These are phyloP conservation scores for Leptodirus hochenwartii DNA, from an alignment of 2,888 invertebrate genomes.

Conservation along the genomic window DNA sequence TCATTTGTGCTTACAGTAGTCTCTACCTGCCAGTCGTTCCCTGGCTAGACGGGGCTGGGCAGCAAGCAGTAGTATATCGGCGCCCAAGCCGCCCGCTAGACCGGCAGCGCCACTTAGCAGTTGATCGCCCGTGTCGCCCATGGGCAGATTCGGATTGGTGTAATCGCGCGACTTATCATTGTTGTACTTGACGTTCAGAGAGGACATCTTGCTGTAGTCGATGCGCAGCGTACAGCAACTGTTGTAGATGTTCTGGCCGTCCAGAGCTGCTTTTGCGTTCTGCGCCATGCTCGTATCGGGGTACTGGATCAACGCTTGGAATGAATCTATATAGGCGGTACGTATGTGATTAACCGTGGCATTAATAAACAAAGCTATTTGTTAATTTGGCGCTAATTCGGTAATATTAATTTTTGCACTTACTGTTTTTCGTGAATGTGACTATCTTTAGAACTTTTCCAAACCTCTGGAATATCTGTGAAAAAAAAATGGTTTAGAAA, in stretches of 20 bases:
- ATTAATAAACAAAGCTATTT: neutral
- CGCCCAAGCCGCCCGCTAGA: constrained; percentile 38
- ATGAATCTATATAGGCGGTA: constrained; percentile 57
- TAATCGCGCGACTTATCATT: constrained; percentile 99
- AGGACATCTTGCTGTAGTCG: constrained; percentile 97
- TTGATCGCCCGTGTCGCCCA: constrained; percentile 62
- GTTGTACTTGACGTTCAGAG: constrained; percentile 97
- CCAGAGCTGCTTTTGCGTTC: constrained; percentile 90
- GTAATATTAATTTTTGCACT: no score
- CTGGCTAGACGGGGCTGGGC: constrained; percentile 31
- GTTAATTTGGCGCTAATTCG: neutral
- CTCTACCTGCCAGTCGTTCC: constrained; percentile 31
- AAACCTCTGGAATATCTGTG: constrained; percentile 92
- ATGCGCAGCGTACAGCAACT: constrained; percentile 98
- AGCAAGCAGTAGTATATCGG: constrained; percentile 41
- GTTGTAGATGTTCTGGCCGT: constrained; percentile 98
- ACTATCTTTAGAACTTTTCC: constrained; percentile 99
- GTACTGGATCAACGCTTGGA: constrained; percentile 98
- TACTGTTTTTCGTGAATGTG: constrained; percentile 99
- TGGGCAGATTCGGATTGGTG: constrained; percentile 94
- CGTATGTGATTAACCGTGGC: constrained; percentile 1
- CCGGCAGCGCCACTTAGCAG: constrained; percentile 29
- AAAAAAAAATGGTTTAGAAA: constrained; percentile 17
- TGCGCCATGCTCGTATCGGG: constrained; percentile 94
- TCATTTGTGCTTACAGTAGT: no score